Evolutionary conservation across 2,113 vertebrate species (phyloP), one percentile per base, ranked within the genome.

Genomic region (Megaceryle maxima): DNA sequence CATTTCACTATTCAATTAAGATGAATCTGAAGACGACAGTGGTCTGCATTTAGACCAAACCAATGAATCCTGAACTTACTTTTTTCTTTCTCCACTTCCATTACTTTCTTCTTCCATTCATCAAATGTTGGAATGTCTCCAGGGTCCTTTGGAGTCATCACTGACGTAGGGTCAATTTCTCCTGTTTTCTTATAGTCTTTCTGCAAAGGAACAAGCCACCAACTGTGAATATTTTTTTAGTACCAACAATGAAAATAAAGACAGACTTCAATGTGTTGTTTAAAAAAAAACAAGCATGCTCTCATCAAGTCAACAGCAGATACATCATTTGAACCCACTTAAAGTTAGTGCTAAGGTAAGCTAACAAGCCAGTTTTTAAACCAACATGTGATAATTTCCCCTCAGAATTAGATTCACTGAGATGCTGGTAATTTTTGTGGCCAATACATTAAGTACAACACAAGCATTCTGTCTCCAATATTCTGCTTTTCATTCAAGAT

Each of bases 1-100:
- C 83, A 29, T 44, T 80, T 50, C 7, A 4, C 62, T 64, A 68
- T 35, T 73, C 57, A 83, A 39, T 84, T 90, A 13, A 3, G 55
- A 72, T 8, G 33, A 44, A 46, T 44, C 9, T 31, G 9, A 82
- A 74, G 17, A 72, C 35, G 20, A 66, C 83, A 87, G 46, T 13
- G 20, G 35, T 31, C 64, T 69, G 33, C 60, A 84, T 70, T 87
- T 90, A 76, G 26, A n/a, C 37, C 64, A 37, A 87, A 56, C 28
- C 25, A 74, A 83, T 60, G 44, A 87, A 74, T 43, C 64, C 91
- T 35, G 11, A 96, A 83, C 99, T 98, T 98, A 99, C 99, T 99
- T 97, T 99, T 99, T 97, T 99, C 99, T 97, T 99, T 99, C 97
- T 99, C 99, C 87, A 99, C 99, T 98, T 99, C 99, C 99, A 99